Base-by-base conservation (phyloP, 2,797 vertebrate genomes). In the Crossoptilon crossoptilon region DNA sequence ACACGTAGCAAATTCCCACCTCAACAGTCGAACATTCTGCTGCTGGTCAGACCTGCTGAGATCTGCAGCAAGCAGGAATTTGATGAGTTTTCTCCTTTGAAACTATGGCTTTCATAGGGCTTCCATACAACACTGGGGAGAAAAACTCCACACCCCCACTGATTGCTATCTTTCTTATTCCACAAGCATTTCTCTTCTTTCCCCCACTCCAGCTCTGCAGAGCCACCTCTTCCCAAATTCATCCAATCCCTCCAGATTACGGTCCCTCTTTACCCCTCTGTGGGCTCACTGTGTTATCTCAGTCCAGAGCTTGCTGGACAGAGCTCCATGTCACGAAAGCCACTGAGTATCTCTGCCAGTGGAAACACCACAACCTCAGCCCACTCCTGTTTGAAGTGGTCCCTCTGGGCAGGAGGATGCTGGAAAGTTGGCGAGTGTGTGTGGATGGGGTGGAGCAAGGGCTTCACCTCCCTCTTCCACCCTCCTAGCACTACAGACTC, bases 31-130 rank as follows among this genome's bases (percentile, higher is more conserved):
- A 66, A 70, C 63, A 81, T 90, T 78, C 93, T 80, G 78, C 70
- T 55, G 69, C 88, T 75, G 91, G 21, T 41, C 91, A 91, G 81
- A 87, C 51, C 87, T 93, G 88, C 84, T 71, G 53, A 55, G 68
- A 16, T 55, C 70, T 0, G 10, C 5, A 5, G 44, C 18, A 31
- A 88, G 59, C 39, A 87, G 92, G 87, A 96, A 96, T 94, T 15
- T 53, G 84, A 86, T 85, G 84, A 81, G 27, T 83, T 69, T 10
- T 68, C 49, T 43, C 29, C 81, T 95, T 91, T 88, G 46, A 78
- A 87, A 75, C 63, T 83, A 15, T 0, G 0, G n/a, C 60, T 79
- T 82, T 78, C 33, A 48, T 2, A 66, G 21, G 66, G 82, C 79
- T 94, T 48, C n/a, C 37, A 15, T 78, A 90, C 87, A 94, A 22